Conservation (phyloP, 2,113 vertebrate species). For the Catharus minimus region DNA sequence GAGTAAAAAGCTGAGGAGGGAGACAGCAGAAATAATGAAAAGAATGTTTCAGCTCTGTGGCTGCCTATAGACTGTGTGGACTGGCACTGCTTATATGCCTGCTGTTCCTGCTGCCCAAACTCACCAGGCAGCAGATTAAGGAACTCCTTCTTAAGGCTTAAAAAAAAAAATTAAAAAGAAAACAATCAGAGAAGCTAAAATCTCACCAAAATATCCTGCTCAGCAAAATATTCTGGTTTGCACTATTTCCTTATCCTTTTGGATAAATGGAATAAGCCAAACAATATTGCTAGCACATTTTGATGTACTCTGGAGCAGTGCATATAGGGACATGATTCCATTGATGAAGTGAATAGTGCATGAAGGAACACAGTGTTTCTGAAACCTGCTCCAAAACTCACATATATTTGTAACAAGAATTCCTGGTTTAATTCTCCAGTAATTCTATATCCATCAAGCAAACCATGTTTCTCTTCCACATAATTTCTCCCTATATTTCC, state of each 20-base stretch:
- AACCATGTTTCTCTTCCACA: background rate
- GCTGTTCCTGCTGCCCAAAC: background rate
- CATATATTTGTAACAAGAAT: background rate
- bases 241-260: background rate
- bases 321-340: background rate
- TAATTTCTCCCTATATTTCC: background rate
- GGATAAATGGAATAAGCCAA: background rate
- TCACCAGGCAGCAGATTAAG: background rate
- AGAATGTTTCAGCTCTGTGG: background rate
- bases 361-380: background rate
- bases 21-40: background rate
- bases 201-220: background rate
- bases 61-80: background rate
- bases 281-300: background rate
- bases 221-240: background rate
- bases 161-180: too few relatives aligned
- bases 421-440: background rate
- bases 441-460: background rate
- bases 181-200: background rate
- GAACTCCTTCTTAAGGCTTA: background rate
- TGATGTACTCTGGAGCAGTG: background rate
- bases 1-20: conserved; percentile 1
- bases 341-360: background rate
- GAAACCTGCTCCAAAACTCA: background rate
- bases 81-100: background rate